Evolutionary conservation across 1,140 invertebrate species (phyloP), one percentile per base, ranked within the genome.

Genomic region (Tachypleus tridentatus): DNA sequence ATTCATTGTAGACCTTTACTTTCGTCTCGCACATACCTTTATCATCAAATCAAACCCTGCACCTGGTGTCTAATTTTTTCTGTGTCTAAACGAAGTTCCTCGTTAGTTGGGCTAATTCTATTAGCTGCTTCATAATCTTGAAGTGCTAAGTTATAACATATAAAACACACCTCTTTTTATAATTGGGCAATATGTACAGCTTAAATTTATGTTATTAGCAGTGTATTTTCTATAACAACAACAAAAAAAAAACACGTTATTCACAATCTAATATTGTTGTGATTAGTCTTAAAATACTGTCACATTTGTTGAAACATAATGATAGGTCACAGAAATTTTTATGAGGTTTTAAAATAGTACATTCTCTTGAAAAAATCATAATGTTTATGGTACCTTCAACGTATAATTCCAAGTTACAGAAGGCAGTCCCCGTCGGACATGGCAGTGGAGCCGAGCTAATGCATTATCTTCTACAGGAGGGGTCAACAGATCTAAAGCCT

Each of bases 91-190:
- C 74, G 72, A 58, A 83, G 72, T 62, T 76, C 74, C 60, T 78
- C 72, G 72, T 83, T 80, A 63, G 79, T 73, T n/a, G 82, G 81
- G 52, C 78, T 73, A 50, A 90, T 76, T 74, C 83, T 83, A 4
- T 86, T 70, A 54, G 87, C 87, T 54, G 81, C 83, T 73, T 88
- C 83, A 76, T 87, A 82, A 77, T 91, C 88, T 66, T 80, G 79
- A 57, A 89, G 81, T 64, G 76, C 77, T 79, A 61, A 4, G 67
- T 70, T 58, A 7, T 49, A 51, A 53, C 9, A 8, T 2, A 51
- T 10, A 57, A 9, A 56, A 51, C 9, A 10, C 9, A 1, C 0
- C n/a, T 49, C 6, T 6, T 11, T 6, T 57, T 11, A n/a, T n/a
- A n/a, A n/a, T n/a, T n/a, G n/a, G n/a, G n/a, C n/a, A n/a, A n/a